A percentile compares a stretch with the other conserved stretches of the same genome.
These are phyloP conservation scores for Avahi laniger DNA, from an alignment of 2,797 vertebrate genomes.

Conservation along the genomic window DNA sequence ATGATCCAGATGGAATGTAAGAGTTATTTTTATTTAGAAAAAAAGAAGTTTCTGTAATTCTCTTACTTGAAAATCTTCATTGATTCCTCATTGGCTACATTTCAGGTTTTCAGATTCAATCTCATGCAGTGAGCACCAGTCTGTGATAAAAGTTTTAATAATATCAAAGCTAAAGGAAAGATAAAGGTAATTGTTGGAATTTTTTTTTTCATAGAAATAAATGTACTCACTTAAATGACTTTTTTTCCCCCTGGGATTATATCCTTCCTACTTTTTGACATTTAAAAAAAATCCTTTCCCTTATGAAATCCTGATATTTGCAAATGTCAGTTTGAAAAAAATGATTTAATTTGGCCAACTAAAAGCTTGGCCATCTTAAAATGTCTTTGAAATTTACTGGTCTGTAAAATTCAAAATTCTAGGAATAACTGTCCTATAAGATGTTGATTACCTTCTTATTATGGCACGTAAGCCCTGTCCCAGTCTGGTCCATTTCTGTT, in stretches of 20 bases:
- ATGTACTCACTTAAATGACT: not conserved
- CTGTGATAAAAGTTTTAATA: not conserved
- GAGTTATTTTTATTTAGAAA: slow-evolving; percentile 39
- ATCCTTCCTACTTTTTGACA: not conserved
- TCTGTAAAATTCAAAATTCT: not conserved
- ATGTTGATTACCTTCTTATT: slow-evolving; percentile 24
- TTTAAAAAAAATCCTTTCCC: not conserved
- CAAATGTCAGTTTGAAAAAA: slow-evolving; percentile 23
- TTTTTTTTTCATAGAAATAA: not conserved
- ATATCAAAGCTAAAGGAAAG: not conserved
- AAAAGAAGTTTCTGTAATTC: slow-evolving; percentile 12
- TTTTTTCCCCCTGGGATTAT: not conserved
- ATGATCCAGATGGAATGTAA: not conserved
- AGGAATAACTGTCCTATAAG: not conserved
- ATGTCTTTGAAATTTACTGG: slow-evolving; percentile 26
- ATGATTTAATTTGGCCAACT: not conserved
- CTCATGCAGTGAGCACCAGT: not conserved
- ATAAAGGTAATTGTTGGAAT: not conserved
- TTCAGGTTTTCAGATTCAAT: not conserved
- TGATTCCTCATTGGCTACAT: not conserved
- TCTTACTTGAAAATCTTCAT: not conserved
- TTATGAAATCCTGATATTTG: slow-evolving; percentile 9
- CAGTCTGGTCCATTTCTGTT: not conserved
- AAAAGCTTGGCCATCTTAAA: slow-evolving; percentile 31
- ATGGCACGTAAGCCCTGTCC: not conserved